Evolutionary conservation across 2,888 invertebrate species (phyloP).

Genomic region (Drosophila crucigera): DNA sequence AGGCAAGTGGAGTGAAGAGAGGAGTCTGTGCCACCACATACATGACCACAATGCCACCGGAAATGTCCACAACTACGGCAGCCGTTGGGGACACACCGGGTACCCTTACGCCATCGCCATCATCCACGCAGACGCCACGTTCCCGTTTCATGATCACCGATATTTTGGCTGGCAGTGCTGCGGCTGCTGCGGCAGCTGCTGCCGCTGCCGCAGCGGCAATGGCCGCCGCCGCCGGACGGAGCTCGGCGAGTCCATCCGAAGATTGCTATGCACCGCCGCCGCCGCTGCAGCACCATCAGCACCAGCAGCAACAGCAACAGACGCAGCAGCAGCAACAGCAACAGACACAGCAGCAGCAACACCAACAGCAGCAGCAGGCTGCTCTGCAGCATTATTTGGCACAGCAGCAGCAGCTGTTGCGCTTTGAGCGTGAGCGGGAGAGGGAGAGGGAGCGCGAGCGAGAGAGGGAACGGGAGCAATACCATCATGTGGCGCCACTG

Average conservation of each 20-base stretch:
- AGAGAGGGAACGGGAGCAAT: conserved; percentile 52
- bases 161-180: conserved; percentile 89
- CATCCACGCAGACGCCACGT: conserved; percentile 87
- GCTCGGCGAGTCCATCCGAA: conserved; percentile 57
- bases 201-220: conserved; percentile 61
- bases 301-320: conserved; percentile 79
- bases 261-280: conserved; percentile 56
- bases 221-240: conserved; percentile 66
- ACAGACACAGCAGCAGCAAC: background rate
- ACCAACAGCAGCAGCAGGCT: conserved; percentile 64
- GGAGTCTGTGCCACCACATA: conserved; percentile 67
- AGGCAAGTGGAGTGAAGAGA: conserved; percentile 33
- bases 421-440: conserved; percentile 75
- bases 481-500: conserved; percentile 65
- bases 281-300: conserved; percentile 54
- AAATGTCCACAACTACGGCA: conserved; percentile 82
- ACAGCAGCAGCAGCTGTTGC: conserved; percentile 79
- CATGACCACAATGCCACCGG: conserved; percentile 84
- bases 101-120: conserved; percentile 57
- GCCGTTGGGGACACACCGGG: conserved; percentile 76
- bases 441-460: conserved; percentile 56
- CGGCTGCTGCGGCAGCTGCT: conserved; percentile 84
- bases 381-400: conserved; percentile 80
- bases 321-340: conserved; percentile 74
- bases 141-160: conserved; percentile 96